Evolutionary conservation across 2,888 invertebrate species (phyloP).

Genomic region (Hirtodrosophila alboralis): DNA sequence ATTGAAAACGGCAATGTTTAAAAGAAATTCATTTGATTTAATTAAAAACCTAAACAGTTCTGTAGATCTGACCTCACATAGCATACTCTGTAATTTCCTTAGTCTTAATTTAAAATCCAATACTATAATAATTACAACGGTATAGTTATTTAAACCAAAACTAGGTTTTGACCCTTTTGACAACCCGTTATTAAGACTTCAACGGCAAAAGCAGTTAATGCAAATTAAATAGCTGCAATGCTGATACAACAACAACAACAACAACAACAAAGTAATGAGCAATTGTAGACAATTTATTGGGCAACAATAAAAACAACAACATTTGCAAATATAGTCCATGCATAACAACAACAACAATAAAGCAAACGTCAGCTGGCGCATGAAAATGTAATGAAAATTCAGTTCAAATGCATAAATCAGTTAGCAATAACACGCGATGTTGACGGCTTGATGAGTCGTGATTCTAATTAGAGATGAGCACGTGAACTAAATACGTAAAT

Average conservation of each 20-base stretch:
- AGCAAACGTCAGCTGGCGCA: constrained; percentile 47
- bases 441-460: constrained; percentile 30
- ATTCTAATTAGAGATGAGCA: constrained; percentile 18
- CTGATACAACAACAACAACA: constrained; percentile 17
- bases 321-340: constrained; percentile 14
- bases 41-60: too few species aligned
- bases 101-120: not conserved
- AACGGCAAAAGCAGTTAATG: constrained; percentile 31
- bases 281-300: constrained; percentile 50
- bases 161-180: constrained; percentile 30
- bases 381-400: constrained; percentile 52
- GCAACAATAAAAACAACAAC: constrained; percentile 24
- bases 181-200: constrained; percentile 26
- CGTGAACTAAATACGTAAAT: too few species aligned
- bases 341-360: constrained; percentile 33
- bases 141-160: constrained; percentile 3
- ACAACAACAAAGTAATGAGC: constrained; percentile 36
- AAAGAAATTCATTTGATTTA: too few species aligned
- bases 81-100: constrained; percentile 24
- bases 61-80: too few species aligned
- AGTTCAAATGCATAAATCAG: constrained; percentile 68
- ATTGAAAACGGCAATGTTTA: too few species aligned
- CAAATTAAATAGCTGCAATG: constrained; percentile 45
- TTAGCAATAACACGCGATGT: constrained; percentile 62
- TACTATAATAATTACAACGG: too few species aligned